Conservation (phyloP, 2,797 vertebrate genomes). For the Echiichthys vipera region DNA sequence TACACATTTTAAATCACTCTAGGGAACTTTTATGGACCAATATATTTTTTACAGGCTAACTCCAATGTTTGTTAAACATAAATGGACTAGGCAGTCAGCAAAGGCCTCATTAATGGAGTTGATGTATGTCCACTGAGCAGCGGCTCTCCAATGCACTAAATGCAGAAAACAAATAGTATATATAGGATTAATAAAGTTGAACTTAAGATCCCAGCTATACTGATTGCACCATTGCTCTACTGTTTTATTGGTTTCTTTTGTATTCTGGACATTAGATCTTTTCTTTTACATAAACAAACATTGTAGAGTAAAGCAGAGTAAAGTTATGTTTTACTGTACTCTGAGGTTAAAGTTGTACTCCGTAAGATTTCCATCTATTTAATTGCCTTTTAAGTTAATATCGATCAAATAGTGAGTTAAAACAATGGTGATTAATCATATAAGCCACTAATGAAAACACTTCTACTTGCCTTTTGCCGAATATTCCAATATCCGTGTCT, state of each 20-base stretch:
- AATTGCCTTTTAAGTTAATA: too few relatives aligned
- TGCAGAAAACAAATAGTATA: not conserved
- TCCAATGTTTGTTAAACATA: slow-evolving; percentile 9
- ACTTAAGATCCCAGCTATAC: not conserved
- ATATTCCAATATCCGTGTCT: too few relatives aligned
- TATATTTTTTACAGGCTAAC: not conserved
- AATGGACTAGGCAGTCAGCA: slow-evolving; percentile 1
- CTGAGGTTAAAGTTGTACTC: too few relatives aligned
- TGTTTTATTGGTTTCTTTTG: not conserved
- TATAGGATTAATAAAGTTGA: not conserved
- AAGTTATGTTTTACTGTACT: not conserved
- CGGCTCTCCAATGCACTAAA: not conserved
- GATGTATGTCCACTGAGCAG: not conserved
- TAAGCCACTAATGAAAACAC: too few relatives aligned
- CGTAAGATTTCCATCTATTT: too few relatives aligned
- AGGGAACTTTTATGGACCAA: not conserved
- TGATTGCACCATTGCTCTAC: not conserved
- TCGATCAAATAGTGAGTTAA: too few relatives aligned
- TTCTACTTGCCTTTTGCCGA: too few relatives aligned
- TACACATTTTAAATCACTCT: not conserved
- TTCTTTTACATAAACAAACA: not conserved
- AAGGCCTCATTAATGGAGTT: not conserved
- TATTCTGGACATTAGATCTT: not conserved
- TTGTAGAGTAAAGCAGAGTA: not conserved
- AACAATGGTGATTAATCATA: too few relatives aligned